Percentiles rank a stretch among this genome's conserved stretches.
Conservation (phyloP, 2,797 vertebrate species). For the Poecilia picta region DNA sequence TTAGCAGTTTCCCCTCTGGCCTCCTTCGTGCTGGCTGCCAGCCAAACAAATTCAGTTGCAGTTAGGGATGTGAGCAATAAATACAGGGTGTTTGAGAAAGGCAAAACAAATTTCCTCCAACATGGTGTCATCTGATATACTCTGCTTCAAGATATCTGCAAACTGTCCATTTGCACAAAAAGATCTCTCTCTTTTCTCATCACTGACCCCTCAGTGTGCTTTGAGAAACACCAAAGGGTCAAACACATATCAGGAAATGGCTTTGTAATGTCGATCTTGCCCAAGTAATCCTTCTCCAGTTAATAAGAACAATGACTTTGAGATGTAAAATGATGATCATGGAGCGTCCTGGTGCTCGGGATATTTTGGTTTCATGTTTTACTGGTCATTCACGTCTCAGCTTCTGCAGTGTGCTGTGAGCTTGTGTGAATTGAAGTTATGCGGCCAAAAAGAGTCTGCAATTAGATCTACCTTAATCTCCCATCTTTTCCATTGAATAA, state of each 20-base stretch:
- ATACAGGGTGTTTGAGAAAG: background rate
- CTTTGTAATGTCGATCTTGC: background rate
- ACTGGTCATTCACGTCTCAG: background rate
- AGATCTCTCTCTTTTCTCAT: background rate
- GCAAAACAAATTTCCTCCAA: background rate
- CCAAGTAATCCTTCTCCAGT: background rate
- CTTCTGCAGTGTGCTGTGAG: background rate
- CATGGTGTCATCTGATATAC: background rate
- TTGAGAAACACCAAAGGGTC: background rate
- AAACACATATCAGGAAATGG: background rate
- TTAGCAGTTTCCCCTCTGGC: background rate
- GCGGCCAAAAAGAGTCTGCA: background rate
- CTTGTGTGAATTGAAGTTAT: background rate
- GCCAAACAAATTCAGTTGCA: constrained; percentile 2
- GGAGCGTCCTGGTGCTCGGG: background rate
- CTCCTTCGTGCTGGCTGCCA: background rate
- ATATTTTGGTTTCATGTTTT: background rate
- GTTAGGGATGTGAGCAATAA: constrained; percentile 35
- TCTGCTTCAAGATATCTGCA: background rate
- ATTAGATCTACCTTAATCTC: background rate
- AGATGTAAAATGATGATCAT: background rate
- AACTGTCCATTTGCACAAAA: background rate
- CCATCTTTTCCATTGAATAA: background rate
- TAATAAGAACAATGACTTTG: background rate
- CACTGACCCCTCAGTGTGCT: background rate